Evolutionary conservation across 2,113 vertebrate species (phyloP).

Genomic region (Balaenoptera acutorostrata): DNA sequence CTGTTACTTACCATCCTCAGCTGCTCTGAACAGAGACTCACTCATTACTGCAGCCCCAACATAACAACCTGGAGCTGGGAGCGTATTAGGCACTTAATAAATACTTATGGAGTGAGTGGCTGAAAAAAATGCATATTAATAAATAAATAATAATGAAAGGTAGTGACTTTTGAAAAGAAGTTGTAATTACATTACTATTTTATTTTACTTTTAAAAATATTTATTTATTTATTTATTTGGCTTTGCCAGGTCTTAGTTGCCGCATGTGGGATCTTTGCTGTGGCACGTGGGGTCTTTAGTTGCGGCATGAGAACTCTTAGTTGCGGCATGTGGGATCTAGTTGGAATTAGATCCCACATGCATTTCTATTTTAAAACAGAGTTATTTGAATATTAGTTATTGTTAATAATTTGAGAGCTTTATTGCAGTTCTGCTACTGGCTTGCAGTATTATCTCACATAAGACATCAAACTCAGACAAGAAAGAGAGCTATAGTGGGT

Average conservation of each 20-base stretch:
- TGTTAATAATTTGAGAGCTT: neutral
- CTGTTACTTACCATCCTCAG: rapidly evolving
- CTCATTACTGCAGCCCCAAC: neutral
- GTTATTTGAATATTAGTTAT: neutral
- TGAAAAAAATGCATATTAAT: neutral
- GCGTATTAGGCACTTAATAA: neutral
- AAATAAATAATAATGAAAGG: neutral
- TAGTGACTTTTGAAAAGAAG: neutral
- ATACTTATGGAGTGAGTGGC: neutral
- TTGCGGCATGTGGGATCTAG: no score
- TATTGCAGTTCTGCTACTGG: neutral
- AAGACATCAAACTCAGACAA: neutral
- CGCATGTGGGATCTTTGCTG: no score
- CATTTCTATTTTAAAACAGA: neutral
- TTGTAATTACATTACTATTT: neutral
- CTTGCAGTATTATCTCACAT: neutral
- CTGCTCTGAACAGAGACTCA: neutral
- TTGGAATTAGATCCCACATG: no score
- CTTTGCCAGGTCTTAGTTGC: no score
- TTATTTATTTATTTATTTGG: no score
- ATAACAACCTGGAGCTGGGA: neutral
- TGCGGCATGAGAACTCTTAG: no score
- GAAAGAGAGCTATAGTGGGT: neutral
- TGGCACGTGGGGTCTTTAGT: no score
- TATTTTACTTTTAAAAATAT: no score